Evolutionary conservation across 2,888 invertebrate genomes (phyloP).

Genomic region (Idaea biselata): DNA sequence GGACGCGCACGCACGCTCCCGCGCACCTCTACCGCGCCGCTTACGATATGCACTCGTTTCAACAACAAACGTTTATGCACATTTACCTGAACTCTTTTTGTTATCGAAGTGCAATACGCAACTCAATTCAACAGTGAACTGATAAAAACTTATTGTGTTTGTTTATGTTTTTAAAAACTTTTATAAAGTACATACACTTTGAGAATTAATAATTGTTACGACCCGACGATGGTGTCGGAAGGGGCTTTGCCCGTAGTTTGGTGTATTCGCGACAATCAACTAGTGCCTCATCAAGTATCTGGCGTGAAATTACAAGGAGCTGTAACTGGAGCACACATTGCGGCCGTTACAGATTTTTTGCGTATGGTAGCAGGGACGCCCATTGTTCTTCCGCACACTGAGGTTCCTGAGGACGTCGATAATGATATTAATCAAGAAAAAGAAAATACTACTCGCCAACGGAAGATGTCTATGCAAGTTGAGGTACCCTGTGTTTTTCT

Average conservation of each 20-base stretch:
- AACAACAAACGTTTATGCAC: slow-evolving; percentile 60
- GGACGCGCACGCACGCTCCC: slow-evolving; percentile 69
- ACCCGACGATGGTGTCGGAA: slow-evolving; percentile 82
- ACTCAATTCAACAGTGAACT: slow-evolving; percentile 61
- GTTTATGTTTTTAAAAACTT: slow-evolving; percentile 13
- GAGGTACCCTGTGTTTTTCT: slow-evolving; percentile 79
- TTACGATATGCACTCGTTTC: slow-evolving; percentile 69
- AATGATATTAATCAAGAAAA: slow-evolving; percentile 71
- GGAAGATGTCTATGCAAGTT: slow-evolving; percentile 78
- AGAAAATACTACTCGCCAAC: slow-evolving; percentile 63
- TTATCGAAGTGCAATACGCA: slow-evolving; percentile 59
- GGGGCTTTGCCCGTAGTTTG: slow-evolving; percentile 83
- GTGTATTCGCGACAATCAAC: slow-evolving; percentile 85
- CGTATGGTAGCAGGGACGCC: slow-evolving; percentile 83
- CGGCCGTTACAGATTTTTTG: slow-evolving; percentile 83
- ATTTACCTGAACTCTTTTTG: slow-evolving; percentile 55
- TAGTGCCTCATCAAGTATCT: slow-evolving; percentile 84
- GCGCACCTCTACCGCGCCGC: slow-evolving; percentile 54
- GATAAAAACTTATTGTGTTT: slow-evolving; percentile 19
- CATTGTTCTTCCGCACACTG: slow-evolving; percentile 78
- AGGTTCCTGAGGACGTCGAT: slow-evolving; percentile 63
- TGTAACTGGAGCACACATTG: slow-evolving; percentile 84
- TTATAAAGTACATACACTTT: slow-evolving; percentile 18
- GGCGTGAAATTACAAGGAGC: slow-evolving; percentile 84
- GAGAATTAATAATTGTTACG: slow-evolving; percentile 36